Conservation (phyloP, 2,888 invertebrate genomes). For the Parascotia fuliginaria region DNA sequence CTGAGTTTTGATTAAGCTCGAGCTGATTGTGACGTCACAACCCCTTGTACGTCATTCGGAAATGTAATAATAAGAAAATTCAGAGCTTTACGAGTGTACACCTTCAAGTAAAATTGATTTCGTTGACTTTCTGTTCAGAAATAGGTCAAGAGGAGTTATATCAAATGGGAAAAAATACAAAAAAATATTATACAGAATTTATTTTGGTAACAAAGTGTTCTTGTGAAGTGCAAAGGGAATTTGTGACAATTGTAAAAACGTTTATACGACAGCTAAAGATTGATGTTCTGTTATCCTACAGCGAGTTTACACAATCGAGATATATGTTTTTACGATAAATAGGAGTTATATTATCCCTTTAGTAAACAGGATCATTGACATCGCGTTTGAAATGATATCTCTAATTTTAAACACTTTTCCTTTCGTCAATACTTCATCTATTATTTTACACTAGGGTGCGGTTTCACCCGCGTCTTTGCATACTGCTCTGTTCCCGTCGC, state of each 20-base stretch:
- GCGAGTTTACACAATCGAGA: background rate
- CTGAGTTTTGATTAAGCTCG: constrained; percentile 8
- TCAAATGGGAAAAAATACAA: constrained; percentile 17
- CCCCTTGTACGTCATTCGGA: constrained; percentile 15
- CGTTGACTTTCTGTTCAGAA: constrained; percentile 27
- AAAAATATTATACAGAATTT: constrained; percentile 16
- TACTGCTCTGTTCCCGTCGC: too few species aligned
- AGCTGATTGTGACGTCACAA: constrained; percentile 5
- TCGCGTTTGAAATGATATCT: too few species aligned
- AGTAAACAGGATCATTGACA: too few species aligned
- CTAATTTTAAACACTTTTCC: too few species aligned
- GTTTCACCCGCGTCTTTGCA: too few species aligned
- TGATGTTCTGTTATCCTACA: background rate
- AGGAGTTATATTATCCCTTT: background rate
- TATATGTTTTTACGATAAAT: background rate
- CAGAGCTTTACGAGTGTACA: constrained; percentile 28
- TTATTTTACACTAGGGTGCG: too few species aligned
- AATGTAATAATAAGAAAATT: constrained; percentile 36
- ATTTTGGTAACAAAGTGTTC: constrained; percentile 22
- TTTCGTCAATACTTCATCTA: too few species aligned
- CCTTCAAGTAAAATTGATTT: constrained; percentile 39
- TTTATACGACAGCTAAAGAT: background rate
- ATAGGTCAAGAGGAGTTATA: constrained; percentile 31
- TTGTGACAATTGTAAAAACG: constrained; percentile 8
- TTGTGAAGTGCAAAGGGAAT: constrained; percentile 13